Base-by-base conservation (phyloP, 1,140 invertebrate genomes). In the Hylyphantes graminicola region DNA sequence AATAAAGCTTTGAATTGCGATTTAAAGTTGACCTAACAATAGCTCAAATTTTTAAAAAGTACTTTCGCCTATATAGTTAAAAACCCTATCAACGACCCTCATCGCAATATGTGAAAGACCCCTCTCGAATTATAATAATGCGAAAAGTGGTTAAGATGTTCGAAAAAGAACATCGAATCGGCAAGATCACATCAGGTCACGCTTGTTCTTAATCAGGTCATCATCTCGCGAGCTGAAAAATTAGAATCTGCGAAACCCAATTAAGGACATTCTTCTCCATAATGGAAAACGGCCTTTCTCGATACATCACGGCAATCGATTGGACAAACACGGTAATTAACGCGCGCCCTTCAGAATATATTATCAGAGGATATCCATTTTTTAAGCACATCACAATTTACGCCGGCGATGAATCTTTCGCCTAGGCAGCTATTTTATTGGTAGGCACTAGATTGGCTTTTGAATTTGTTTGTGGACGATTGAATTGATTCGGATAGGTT, bases 191-290 rank as follows among this genome's bases (percentile, higher is more conserved):
- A 70, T 70, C 68, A 51, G 68, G 68, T 70, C 68, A 70, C 68
- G 68, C 68, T 70, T 70, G 50, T 70, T 70, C 68, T 70, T 70
- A 70, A 70, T 70, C 68, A 70, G 68, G 68, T 70, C 68, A 70
- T 70, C 68, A 53, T 70, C 68, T 11, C 15, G 13, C 51, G 68
- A 70, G 54, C 51, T 70, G 68, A 70, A 70, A 70, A 70, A 70
- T 70, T 70, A 70, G 68, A 70, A 70, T 70, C 68, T 70, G 68
- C 35, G 68, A 70, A 70, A 70, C 68, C 68, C 68, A 70, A 70
- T 70, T 70, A 70, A 70, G 68, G 68, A 70, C 68, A 70, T 70
- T 70, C 68, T 70, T 70, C 68, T 48, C 68, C 68, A 53, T 70
- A 70, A 70, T 70, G 68, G 68, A 70, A 70, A 70, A 70, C 54